Evolutionary conservation across 2,113 vertebrate species (phyloP).

Genomic region (Mirounga angustirostris): DNA sequence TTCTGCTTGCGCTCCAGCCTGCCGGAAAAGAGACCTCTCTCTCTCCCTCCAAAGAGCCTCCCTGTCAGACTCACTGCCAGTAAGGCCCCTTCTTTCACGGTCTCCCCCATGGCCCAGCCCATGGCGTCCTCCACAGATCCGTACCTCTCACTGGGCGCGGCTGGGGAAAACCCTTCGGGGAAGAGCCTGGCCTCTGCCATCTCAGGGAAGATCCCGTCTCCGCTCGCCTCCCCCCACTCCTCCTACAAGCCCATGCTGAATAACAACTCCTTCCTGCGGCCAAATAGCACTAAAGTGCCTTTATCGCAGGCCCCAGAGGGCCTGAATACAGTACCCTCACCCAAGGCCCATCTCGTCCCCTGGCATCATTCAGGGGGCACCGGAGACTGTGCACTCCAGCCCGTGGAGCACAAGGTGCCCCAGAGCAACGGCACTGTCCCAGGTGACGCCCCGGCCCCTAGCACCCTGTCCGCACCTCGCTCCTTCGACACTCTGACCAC

Average conservation of each 20-base stretch:
- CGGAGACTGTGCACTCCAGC: slow-evolving; percentile 65
- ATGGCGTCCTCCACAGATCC: slow-evolving; percentile 89
- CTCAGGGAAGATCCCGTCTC: slow-evolving; percentile 83
- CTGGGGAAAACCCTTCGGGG: slow-evolving; percentile 74
- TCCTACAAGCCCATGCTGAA: slow-evolving; percentile 82
- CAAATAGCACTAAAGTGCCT: slow-evolving; percentile 91
- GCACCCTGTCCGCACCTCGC: not conserved
- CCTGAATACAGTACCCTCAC: slow-evolving; percentile 78
- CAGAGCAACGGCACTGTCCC: slow-evolving; percentile 32
- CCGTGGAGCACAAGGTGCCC: slow-evolving; percentile 58
- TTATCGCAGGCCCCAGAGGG: slow-evolving; percentile 82
- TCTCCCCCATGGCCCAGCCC: slow-evolving; percentile 54
- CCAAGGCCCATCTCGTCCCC: slow-evolving; percentile 16
- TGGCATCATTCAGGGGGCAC: slow-evolving; percentile 55
- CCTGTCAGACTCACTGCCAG: slow-evolving; percentile 68
- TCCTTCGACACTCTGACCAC: slow-evolving; percentile 2
- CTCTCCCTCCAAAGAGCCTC: slow-evolving; percentile 68
- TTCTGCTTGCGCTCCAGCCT: slow-evolving; percentile 79
- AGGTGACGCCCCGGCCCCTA: slow-evolving; percentile 11
- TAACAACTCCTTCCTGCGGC: slow-evolving; percentile 82
- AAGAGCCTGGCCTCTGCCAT: slow-evolving; percentile 74
- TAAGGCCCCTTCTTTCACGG: slow-evolving; percentile 51
- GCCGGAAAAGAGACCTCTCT: slow-evolving; percentile 81
- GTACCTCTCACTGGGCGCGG: slow-evolving; percentile 72
- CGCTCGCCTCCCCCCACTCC: slow-evolving; percentile 78